phyloP scores from a whole-genome alignment of 2,888 invertebrate genomes.

The Sesia bembeciformis region DNA sequence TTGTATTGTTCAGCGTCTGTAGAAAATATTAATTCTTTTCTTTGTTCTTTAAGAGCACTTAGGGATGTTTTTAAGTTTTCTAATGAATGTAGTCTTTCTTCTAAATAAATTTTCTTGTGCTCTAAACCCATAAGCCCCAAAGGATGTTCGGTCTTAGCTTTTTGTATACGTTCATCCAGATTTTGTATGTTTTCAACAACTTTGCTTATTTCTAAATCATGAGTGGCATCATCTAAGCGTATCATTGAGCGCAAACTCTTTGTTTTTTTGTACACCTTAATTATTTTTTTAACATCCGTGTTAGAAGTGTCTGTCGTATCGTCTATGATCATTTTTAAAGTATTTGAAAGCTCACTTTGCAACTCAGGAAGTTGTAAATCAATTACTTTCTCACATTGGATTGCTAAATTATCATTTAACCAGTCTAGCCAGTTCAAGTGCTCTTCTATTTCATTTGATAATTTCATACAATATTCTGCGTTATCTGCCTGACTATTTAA shows the following conservation, averaged over 20 bases:
- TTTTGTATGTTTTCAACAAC: conserved; percentile 19
- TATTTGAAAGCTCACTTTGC: conserved; percentile 16
- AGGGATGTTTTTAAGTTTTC: conserved; percentile 21
- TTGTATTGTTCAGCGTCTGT: neutral
- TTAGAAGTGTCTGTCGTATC: conserved; percentile 8
- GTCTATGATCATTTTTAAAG: conserved; percentile 16
- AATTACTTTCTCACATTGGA: conserved; percentile 18
- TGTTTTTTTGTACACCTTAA: neutral
- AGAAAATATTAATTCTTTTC: neutral
- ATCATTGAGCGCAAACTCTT: neutral
- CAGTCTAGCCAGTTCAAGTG: conserved; percentile 32
- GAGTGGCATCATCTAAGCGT: conserved; percentile 4
- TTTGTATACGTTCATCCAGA: conserved; percentile 16
- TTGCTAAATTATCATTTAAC: conserved; percentile 22
- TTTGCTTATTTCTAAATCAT: conserved; percentile 17
- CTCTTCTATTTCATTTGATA: conserved; percentile 27
- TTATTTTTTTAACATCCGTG: neutral
- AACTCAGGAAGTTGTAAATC: conserved; percentile 12
- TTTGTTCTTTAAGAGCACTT: conserved; percentile 11
- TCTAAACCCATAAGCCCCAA: conserved; percentile 18
- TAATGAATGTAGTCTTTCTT: conserved; percentile 23
- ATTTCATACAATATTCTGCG: conserved; percentile 17
- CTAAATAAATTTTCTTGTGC: conserved; percentile 26
- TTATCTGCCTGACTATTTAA: conserved; percentile 19
- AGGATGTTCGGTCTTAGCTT: conserved; percentile 14